Conservation (phyloP, 1,140 invertebrate genomes). For the Leguminivora glycinivorella region DNA sequence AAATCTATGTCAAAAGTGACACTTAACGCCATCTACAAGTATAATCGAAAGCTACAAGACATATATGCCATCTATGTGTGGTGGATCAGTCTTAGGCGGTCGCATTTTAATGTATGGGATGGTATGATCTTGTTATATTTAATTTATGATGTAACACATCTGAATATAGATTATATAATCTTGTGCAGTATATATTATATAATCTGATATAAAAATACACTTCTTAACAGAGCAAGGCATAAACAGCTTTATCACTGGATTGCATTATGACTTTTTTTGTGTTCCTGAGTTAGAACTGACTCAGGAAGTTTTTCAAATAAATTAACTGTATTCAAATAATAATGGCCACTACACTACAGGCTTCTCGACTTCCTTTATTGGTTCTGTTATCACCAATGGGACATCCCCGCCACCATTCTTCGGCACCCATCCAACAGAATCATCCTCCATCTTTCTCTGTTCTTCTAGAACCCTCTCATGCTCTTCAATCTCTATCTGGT, state of each 20-base stretch:
- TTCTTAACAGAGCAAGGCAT: no score
- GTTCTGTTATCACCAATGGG: slow-evolving; percentile 67
- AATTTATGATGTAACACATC: no score
- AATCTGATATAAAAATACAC: not conserved
- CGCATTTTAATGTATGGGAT: no score
- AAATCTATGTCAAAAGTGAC: no score
- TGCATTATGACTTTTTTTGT: not conserved
- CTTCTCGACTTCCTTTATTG: slow-evolving; percentile 43
- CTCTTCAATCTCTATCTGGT: slow-evolving; percentile 93
- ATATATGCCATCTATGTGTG: no score
- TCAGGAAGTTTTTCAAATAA: no score
- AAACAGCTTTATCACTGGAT: not conserved
- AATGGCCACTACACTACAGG: not conserved
- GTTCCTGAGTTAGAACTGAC: no score
- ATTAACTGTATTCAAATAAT: not conserved
- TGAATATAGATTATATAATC: no score
- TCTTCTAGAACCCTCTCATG: slow-evolving; percentile 83
- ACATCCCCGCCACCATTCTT: slow-evolving; percentile 64
- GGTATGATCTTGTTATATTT: no score
- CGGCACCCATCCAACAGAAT: slow-evolving; percentile 74
- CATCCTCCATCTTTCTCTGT: slow-evolving; percentile 76
- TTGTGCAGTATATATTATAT: not conserved
- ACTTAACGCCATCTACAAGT: no score
- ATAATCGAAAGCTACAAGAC: no score
- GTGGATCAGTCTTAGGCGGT: no score